A percentile compares a stretch with the other conserved stretches of the same genome.
phyloP scores from a whole-genome alignment of 2,888 invertebrate genomes.

The Odontomyia ornata region DNA sequence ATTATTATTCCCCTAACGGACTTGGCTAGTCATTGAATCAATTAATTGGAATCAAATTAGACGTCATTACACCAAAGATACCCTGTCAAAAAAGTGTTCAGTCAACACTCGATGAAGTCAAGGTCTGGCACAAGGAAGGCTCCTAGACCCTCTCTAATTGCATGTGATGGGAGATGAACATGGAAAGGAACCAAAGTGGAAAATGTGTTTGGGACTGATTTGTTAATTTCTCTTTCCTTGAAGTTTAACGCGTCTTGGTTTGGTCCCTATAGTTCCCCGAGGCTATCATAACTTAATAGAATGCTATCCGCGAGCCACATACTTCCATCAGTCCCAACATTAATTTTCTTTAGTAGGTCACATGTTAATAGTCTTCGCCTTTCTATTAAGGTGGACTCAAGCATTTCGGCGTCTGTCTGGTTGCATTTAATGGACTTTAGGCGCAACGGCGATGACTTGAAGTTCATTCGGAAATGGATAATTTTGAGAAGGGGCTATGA shows the following conservation, averaged over 20 bases:
- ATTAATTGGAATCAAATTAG: conserved; percentile 54
- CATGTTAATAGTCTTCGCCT: neutral
- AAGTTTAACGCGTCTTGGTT: neutral
- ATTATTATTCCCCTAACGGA: conserved; percentile 47
- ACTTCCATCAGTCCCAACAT: neutral
- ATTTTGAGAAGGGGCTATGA: conserved; percentile 14
- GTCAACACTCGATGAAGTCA: conserved; percentile 24
- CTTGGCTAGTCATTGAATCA: conserved; percentile 53
- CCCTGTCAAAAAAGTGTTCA: conserved; percentile 44
- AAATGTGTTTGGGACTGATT: conserved; percentile 12
- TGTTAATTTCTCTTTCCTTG: neutral
- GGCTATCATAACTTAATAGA: conserved; percentile 2
- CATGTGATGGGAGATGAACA: neutral
- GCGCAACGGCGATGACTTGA: neutral
- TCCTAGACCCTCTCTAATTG: conserved; percentile 5
- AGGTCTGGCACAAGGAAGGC: neutral
- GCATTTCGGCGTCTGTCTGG: conserved; percentile 37
- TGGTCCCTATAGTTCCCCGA: neutral
- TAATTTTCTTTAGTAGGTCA: neutral
- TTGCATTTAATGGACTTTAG: conserved; percentile 17
- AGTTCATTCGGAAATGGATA: conserved; percentile 32
- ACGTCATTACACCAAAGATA: conserved; percentile 49
- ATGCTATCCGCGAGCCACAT: neutral
- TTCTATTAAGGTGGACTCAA: neutral
- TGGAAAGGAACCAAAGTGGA: neutral